Base-by-base conservation (phyloP, 2,113 vertebrate species). In the Chaenogobius annularis region DNA sequence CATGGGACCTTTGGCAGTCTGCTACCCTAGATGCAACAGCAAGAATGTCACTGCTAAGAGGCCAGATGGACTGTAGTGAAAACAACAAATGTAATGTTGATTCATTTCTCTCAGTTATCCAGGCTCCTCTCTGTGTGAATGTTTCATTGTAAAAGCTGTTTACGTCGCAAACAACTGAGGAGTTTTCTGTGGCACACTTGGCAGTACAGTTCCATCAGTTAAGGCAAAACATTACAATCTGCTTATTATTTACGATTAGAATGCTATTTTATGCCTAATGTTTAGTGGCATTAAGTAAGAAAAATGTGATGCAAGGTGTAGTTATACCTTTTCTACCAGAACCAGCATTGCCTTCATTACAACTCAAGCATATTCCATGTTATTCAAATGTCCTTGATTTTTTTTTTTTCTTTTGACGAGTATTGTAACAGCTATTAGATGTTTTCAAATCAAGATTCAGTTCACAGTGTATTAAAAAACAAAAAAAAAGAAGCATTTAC, bases 51-150 rank as follows among this genome's bases (percentile, higher is more conserved):
- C 47, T 63, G 56, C 3, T 26, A 40, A 44, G 20, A 66, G 43
- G 43, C 47, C 66, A 48, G 73, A 74, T 68, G 46, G 35, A 22
- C 31, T 46, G 66, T 62, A 74, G 26, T 26, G 35, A 55, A 58
- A 63, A 44, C 61, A 40, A 17, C 20, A 75, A 17, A 26, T 65
- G 37, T 55, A 66, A 66, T 66, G 64, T 66, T 66, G 64, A 66
- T 66, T 65, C 62, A 40, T 65, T 44, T n/a, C 47, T 44, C 40
- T 66, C 20, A 23, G 43, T 13, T 11, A 44, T 11, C n/a, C 17
- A 44, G 55, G 55, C 40, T 65, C 43, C 22, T 26, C 64, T 46
- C 64, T 47, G 44, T 23, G 43, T 44, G 40, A 66, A 66, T 47
- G n/a, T 66, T 43, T 63, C 19, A 40, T 63, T 63, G 61, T 63